phyloP scores from a whole-genome alignment of 2,797 vertebrate genomes.

The Halcyon badia region DNA sequence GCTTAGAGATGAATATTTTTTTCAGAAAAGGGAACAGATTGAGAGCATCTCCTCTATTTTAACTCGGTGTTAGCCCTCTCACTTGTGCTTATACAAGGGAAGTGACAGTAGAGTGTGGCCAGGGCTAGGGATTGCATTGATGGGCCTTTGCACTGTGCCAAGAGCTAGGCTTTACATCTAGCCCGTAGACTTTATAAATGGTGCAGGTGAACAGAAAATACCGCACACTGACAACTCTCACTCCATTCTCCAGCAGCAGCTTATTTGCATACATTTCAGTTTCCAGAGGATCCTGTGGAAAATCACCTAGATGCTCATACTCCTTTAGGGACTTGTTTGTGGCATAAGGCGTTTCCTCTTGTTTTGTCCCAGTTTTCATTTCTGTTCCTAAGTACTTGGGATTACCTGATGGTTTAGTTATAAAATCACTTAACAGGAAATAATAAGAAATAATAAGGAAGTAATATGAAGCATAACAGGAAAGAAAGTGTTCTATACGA shows the following conservation, averaged over 20 bases:
- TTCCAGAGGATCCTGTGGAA: background rate
- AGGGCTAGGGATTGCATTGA: background rate
- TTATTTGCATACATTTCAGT: background rate
- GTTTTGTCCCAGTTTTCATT: conserved; percentile 36
- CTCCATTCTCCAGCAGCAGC: background rate
- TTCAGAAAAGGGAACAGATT: background rate
- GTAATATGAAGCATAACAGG: conserved; percentile 7
- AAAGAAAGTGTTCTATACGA: background rate
- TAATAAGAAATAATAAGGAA: conserved; percentile 49
- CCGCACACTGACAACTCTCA: background rate
- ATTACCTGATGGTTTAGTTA: conserved; percentile 46
- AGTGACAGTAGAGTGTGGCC: background rate
- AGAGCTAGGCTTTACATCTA: background rate
- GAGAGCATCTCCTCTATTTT: background rate
- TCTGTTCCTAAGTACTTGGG: conserved; percentile 8
- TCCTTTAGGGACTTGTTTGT: background rate
- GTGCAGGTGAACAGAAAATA: background rate
- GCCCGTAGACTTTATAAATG: background rate
- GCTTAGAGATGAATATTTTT: background rate
- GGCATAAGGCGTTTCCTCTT: background rate
- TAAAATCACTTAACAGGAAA: conserved; percentile 52
- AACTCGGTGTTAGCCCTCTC: background rate
- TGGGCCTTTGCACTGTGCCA: background rate
- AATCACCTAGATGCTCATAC: background rate
- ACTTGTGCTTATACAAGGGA: background rate